phyloP scores from a whole-genome alignment of 2,797 vertebrate species.

The Sebastes vulpes region DNA sequence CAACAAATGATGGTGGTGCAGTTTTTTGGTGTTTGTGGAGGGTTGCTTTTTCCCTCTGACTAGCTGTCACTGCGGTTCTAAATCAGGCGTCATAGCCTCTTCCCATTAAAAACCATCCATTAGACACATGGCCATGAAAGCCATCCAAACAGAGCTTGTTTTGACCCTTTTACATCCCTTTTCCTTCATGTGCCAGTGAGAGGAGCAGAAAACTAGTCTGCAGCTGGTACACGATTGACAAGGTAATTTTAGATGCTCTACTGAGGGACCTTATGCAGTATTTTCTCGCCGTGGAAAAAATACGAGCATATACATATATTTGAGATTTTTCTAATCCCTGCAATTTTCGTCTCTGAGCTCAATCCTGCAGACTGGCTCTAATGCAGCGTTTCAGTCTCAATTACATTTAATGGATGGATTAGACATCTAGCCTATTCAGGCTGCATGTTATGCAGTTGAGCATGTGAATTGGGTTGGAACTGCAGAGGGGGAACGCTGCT shows the following conservation, averaged over 20 bases:
- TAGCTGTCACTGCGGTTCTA: conserved; percentile 78
- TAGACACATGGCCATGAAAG: conserved; percentile 71
- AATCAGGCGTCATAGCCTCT: conserved; percentile 71
- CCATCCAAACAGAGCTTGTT: conserved; percentile 70
- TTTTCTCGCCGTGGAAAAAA: conserved; percentile 50
- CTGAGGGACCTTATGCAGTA: conserved; percentile 48
- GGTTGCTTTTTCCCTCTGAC: conserved; percentile 46
- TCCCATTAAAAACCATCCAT: conserved; percentile 81
- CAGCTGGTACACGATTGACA: conserved; percentile 68
- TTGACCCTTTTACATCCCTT: conserved; percentile 65
- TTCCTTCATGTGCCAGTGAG: conserved; percentile 57
- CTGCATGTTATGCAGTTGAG: conserved; percentile 54
- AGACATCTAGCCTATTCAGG: conserved; percentile 69
- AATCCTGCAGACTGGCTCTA: conserved; percentile 66
- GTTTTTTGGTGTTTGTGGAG: conserved; percentile 54
- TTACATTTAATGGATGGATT: conserved; percentile 77
- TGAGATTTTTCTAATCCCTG: conserved; percentile 74
- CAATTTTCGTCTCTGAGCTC: conserved; percentile 71
- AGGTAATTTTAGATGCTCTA: conserved; percentile 74
- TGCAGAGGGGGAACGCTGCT: conserved; percentile 20
- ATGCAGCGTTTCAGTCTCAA: conserved; percentile 74
- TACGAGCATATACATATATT: conserved; percentile 55
- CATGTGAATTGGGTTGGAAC: conserved; percentile 63
- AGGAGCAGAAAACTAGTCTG: conserved; percentile 51
- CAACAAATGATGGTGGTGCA: conserved; percentile 70